Evolutionary conservation across 1,140 invertebrate genomes (phyloP).

Genomic region (Eulimnadia texana): DNA sequence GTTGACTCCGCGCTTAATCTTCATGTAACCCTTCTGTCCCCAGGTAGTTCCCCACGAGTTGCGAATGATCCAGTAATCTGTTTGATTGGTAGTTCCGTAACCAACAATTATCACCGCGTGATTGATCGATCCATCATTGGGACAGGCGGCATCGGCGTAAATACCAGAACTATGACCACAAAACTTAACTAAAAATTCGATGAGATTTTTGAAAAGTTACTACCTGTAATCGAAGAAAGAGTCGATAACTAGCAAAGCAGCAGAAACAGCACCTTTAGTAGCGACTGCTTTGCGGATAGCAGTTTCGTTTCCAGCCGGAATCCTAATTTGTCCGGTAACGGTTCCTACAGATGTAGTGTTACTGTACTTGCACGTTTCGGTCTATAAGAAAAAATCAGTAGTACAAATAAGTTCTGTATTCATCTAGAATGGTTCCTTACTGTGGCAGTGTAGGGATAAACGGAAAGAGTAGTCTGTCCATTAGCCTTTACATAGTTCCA

Average conservation of each 20-base stretch:
- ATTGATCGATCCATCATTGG: constrained; percentile 23
- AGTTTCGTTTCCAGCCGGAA: neutral
- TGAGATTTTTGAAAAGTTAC: neutral
- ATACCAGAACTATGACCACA: constrained; percentile 20
- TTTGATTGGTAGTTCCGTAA: constrained; percentile 33
- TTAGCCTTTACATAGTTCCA: constrained; percentile 10
- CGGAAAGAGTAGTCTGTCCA: neutral
- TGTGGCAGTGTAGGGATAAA: constrained; percentile 19
- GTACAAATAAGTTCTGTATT: neutral
- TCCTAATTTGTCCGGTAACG: neutral
- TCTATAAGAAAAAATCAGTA: neutral
- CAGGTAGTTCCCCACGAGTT: constrained; percentile 36
- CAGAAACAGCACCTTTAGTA: neutral
- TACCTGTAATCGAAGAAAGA: constrained; percentile 1
- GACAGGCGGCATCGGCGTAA: constrained; percentile 22
- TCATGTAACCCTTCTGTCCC: constrained; percentile 33
- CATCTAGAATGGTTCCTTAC: neutral
- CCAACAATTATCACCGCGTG: constrained; percentile 36
- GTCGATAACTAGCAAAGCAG: neutral
- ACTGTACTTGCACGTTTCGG: neutral
- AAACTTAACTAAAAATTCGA: neutral
- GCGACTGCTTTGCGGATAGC: neutral
- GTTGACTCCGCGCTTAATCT: constrained; percentile 29
- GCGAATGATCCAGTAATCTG: constrained; percentile 36
- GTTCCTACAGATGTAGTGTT: neutral